Evolutionary conservation across 2,888 invertebrate genomes (phyloP).

Genomic region (Acleris literana): DNA sequence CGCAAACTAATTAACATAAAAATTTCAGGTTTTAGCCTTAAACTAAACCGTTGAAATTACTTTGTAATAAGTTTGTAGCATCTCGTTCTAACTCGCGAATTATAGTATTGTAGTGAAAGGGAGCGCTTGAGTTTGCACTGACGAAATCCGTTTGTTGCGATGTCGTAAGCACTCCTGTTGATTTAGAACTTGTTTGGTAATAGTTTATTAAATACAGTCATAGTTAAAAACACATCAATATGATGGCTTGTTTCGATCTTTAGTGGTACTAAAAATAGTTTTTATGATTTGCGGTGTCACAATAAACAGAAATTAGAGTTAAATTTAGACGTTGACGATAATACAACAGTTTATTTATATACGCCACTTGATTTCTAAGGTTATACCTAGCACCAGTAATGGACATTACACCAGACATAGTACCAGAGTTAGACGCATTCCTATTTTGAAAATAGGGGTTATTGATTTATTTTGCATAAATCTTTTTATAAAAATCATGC

Average conservation of each 20-base stretch:
- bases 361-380: not conserved
- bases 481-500: no score
- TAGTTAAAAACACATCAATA: constrained; percentile 25
- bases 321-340: constrained; percentile 2
- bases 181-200: constrained; percentile 52
- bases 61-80: constrained; percentile 57
- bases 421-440: no score
- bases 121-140: constrained; percentile 50
- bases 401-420: no score
- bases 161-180: constrained; percentile 61
- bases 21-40: constrained; percentile 80
- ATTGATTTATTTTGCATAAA: no score
- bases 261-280: constrained; percentile 10
- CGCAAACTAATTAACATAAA: constrained; percentile 79
- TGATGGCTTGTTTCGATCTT: constrained; percentile 9
- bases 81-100: constrained; percentile 59
- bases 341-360: not conserved
- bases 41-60: constrained; percentile 69
- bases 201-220: constrained; percentile 39
- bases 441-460: no score
- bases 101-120: constrained; percentile 53
- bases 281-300: constrained; percentile 7
- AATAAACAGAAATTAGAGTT: not conserved
- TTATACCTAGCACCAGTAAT: no score
- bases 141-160: constrained; percentile 52